Conservation (phyloP, 2,113 vertebrate genomes). For the Excalfactoria chinensis region DNA sequence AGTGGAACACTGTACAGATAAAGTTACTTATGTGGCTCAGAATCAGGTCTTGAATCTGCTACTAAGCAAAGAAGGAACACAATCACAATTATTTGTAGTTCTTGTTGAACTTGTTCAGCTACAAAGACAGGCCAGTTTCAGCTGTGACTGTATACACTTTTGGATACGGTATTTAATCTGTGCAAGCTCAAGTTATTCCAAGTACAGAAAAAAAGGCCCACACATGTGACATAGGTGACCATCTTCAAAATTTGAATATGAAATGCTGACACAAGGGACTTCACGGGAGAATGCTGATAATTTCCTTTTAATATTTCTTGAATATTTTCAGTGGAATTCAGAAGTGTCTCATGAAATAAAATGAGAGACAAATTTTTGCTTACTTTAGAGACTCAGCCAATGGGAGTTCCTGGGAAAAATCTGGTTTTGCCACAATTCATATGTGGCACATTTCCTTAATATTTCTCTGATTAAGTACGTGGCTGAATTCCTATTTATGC, state of each 20-base stretch:
- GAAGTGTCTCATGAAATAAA: background rate
- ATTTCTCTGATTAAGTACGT: background rate
- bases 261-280: background rate
- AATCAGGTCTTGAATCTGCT: background rate
- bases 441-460: background rate
- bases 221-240: background rate
- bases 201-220: background rate
- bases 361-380: background rate
- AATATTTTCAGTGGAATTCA: background rate
- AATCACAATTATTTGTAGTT: background rate
- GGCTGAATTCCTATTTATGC: background rate
- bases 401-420: background rate
- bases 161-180: background rate
- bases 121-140: background rate
- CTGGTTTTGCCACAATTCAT: background rate
- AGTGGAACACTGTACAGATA: background rate
- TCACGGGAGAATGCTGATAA: background rate
- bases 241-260: background rate
- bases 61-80: background rate
- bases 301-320: background rate
- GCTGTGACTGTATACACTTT: background rate
- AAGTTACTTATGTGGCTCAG: background rate
- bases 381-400: conserved; percentile 3
- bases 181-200: background rate
- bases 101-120: background rate